Percentiles rank a stretch among this genome's conserved stretches.
phyloP scores from a whole-genome alignment of 2,888 invertebrate species.

The Norana najaformis region DNA sequence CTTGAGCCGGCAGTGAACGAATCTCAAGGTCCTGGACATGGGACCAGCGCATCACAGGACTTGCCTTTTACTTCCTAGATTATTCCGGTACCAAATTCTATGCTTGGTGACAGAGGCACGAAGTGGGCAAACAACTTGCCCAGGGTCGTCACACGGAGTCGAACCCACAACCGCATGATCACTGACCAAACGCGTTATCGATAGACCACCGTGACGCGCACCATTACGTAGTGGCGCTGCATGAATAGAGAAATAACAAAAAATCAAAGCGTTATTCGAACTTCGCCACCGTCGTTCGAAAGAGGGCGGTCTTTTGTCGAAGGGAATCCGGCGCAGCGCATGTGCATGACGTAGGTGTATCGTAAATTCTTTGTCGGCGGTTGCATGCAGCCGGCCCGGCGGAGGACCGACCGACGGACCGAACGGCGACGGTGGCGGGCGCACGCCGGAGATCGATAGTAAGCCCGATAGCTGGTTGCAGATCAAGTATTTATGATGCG shows the following conservation, averaged over 20 bases:
- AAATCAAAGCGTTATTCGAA: neutral
- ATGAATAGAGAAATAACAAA: neutral
- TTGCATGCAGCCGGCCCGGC: neutral
- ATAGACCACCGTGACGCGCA: too few relatives aligned
- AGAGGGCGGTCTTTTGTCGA: neutral
- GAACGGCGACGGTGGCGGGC: neutral
- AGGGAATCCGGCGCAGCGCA: neutral
- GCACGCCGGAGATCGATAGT: neutral
- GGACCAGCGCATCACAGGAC: too few relatives aligned
- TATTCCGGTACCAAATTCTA: too few relatives aligned
- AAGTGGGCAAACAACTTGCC: too few relatives aligned
- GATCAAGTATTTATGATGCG: slow-evolving; percentile 13
- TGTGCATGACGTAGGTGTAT: neutral
- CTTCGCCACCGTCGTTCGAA: neutral
- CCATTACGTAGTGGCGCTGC: neutral
- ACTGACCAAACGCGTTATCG: too few relatives aligned
- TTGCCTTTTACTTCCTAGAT: too few relatives aligned
- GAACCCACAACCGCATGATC: too few relatives aligned
- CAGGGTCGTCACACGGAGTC: too few relatives aligned
- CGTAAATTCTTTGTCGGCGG: neutral
- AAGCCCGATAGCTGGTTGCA: neutral
- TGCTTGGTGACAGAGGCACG: too few relatives aligned
- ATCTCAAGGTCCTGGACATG: too few relatives aligned
- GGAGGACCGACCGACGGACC: neutral
- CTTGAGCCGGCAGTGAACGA: too few relatives aligned